Conservation (phyloP, 2,797 vertebrate genomes). For the Harpagifer antarcticus region DNA sequence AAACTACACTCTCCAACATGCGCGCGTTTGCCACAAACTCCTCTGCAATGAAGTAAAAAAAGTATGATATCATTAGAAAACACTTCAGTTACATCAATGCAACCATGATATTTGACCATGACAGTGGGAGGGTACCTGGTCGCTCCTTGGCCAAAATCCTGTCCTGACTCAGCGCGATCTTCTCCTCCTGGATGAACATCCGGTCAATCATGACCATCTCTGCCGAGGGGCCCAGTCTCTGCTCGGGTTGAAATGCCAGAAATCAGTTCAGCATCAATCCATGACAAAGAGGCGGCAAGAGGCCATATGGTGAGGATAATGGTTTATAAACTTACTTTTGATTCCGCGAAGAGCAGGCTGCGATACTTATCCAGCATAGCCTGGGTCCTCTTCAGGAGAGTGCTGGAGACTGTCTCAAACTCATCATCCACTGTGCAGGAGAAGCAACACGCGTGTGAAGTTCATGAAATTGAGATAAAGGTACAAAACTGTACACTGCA, state of each 20-base stretch:
- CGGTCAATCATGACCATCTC: conserved; percentile 99
- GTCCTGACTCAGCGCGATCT: conserved; percentile 90
- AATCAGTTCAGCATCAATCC: conserved; percentile 60
- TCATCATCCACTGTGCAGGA: conserved; percentile 91
- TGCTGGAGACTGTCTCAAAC: conserved; percentile 93
- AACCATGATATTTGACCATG: background rate
- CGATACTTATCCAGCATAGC: conserved; percentile 98
- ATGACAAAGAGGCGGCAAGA: background rate
- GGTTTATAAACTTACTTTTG: conserved; percentile 87
- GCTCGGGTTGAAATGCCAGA: conserved; percentile 68
- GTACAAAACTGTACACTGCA: background rate
- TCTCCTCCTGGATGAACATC: conserved; percentile 98
- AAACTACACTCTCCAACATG: conserved; percentile 75
- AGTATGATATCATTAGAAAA: conserved; percentile 2
- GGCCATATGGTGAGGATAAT: background rate
- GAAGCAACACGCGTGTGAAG: conserved; percentile 5
- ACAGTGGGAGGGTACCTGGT: conserved; percentile 83
- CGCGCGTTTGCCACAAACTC: conserved; percentile 89
- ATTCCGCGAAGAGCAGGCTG: conserved; percentile 92
- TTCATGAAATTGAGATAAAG: background rate
- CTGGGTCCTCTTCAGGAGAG: conserved; percentile 92
- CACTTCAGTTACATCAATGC: background rate
- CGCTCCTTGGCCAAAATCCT: conserved; percentile 92
- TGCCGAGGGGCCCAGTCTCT: conserved; percentile 94
- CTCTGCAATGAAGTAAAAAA: conserved; percentile 80